Percentiles rank a stretch among this genome's conserved stretches.
Evolutionary conservation across 2,113 vertebrate genomes (phyloP).

Genomic region (Mus musculus): DNA sequence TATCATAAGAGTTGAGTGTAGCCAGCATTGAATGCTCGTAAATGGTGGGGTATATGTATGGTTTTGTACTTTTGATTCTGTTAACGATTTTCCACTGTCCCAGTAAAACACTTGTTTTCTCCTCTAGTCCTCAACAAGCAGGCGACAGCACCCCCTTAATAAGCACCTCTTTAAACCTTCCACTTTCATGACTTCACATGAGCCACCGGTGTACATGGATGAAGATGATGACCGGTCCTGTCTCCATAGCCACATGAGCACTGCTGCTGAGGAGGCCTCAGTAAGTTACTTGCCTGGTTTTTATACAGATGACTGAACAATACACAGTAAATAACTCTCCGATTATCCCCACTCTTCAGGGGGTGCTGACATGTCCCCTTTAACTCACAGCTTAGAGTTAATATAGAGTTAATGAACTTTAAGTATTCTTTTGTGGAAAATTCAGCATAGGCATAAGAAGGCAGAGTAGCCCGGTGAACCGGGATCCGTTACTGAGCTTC

Average conservation of each 20-base stretch:
- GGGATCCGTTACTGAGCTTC: neutral
- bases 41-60: neutral
- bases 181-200: constrained; percentile 98
- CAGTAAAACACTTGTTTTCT: constrained; percentile 77
- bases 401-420: neutral
- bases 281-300: constrained; percentile 78
- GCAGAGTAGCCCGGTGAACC: neutral
- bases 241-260: constrained; percentile 91
- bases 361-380: neutral
- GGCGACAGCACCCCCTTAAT: constrained; percentile 98
- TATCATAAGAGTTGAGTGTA: neutral
- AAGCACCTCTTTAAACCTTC: constrained; percentile 99
- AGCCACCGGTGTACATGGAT: constrained; percentile 99
- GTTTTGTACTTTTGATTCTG: constrained; percentile 44
- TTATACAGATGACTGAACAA: neutral
- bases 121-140: constrained; percentile 94
- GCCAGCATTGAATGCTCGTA: neutral
- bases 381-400: neutral
- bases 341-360: neutral
- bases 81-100: constrained; percentile 34
- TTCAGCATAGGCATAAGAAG: neutral
- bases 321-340: neutral
- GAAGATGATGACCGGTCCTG: constrained; percentile 96
- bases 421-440: neutral
- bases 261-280: constrained; percentile 92